Conservation (phyloP, 2,113 vertebrate genomes). For the Thamnophis sirtalis region DNA sequence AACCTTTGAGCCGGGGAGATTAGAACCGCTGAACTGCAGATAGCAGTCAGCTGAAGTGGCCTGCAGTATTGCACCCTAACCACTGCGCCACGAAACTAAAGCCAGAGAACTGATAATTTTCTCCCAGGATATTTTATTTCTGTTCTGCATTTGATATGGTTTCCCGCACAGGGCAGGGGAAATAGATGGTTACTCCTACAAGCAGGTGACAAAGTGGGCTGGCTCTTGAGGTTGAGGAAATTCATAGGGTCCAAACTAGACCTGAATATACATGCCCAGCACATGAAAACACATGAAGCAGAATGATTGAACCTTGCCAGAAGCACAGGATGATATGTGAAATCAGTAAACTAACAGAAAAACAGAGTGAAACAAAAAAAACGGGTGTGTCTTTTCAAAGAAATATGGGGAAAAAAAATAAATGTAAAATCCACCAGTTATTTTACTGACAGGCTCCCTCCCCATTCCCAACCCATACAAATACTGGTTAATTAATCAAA, state of each 20-base stretch:
- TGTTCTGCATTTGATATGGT: neutral
- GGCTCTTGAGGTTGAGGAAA: neutral
- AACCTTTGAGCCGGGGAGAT: no score
- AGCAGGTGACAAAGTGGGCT: neutral
- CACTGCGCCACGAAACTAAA: no score
- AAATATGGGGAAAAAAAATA: neutral
- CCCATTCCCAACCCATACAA: neutral
- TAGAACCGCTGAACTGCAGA: no score
- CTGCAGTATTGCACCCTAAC: no score
- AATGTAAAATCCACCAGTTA: neutral
- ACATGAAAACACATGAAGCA: neutral
- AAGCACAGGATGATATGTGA: neutral
- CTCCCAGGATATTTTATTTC: neutral
- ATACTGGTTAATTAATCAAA: neutral
- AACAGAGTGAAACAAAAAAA: accelerated
- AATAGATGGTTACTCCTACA: neutral
- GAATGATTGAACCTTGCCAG: neutral
- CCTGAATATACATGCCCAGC: neutral
- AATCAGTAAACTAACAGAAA: neutral
- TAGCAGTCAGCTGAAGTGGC: no score
- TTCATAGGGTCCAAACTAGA: neutral
- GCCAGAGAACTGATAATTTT: neutral
- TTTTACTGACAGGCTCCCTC: neutral
- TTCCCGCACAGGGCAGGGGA: neutral
- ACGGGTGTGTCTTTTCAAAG: neutral